A percentile compares a stretch with the other conserved stretches of the same genome.
Evolutionary conservation across 2,113 vertebrate species (phyloP).

Genomic region (Sphyrna mokarran): DNA sequence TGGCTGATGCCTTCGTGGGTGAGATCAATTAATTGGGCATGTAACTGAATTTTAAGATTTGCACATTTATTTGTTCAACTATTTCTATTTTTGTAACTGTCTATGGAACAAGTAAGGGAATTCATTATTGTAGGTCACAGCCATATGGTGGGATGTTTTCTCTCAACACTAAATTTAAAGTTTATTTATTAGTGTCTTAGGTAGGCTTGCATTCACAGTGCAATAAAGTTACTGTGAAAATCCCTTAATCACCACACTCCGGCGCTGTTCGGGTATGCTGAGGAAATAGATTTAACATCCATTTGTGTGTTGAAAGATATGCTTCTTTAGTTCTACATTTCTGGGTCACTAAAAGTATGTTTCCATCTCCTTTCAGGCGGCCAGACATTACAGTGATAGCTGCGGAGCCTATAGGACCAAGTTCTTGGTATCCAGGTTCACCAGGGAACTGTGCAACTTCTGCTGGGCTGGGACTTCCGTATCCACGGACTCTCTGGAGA

Average conservation of each 20-base stretch:
- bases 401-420: slow-evolving; percentile 68
- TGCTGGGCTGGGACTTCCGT: slow-evolving; percentile 55
- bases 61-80: not conserved
- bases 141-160: not conserved
- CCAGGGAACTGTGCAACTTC: slow-evolving; percentile 49
- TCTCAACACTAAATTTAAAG: not conserved
- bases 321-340: not conserved
- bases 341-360: not conserved
- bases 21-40: not conserved
- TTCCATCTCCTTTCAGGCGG: slow-evolving; percentile 54
- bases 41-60: not conserved
- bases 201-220: too few relatives aligned
- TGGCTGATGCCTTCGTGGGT: not conserved
- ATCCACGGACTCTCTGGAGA: slow-evolving; percentile 65
- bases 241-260: too few relatives aligned
- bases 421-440: slow-evolving; percentile 69
- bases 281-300: not conserved
- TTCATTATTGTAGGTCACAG: not conserved
- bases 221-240: too few relatives aligned
- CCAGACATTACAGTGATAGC: slow-evolving; percentile 86
- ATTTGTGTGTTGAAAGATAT: not conserved
- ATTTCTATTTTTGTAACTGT: not conserved
- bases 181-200: too few relatives aligned
- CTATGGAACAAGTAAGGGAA: not conserved
- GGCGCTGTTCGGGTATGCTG: too few relatives aligned